Conservation (phyloP, 2,888 invertebrate species). For the Barypeithes pellucidus region DNA sequence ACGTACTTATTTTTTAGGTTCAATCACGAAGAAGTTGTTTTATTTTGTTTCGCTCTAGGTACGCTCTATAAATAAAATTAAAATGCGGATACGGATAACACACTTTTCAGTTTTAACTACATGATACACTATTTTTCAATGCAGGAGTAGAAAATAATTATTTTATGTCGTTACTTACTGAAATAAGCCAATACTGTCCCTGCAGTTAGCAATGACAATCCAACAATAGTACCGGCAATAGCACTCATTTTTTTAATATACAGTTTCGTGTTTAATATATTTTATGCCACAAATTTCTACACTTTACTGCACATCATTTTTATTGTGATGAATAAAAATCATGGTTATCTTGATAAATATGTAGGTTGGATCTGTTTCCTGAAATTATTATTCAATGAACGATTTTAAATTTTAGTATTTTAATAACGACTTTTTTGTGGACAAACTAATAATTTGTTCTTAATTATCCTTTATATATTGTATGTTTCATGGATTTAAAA, state of each 20-base stretch:
- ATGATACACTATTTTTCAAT: too few species aligned
- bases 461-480: neutral
- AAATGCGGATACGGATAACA: too few species aligned
- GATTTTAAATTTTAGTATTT: slow-evolving; percentile 2
- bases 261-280: neutral
- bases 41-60: too few species aligned
- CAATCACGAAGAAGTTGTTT: too few species aligned
- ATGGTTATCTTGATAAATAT: slow-evolving; percentile 4
- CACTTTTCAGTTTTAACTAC: too few species aligned
- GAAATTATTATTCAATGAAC: slow-evolving; percentile 17
- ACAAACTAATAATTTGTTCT: neutral
- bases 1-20: too few species aligned
- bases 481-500: neutral
- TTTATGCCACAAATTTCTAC: slow-evolving; percentile 3
- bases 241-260: slow-evolving; percentile 31
- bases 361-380: slow-evolving; percentile 22
- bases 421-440: neutral
- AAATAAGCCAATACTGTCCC: slow-evolving; percentile 30
- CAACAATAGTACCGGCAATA: slow-evolving; percentile 27
- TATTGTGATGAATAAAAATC: slow-evolving; percentile 3
- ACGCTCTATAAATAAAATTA: too few species aligned
- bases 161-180: slow-evolving; percentile 31
- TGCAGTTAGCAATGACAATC: slow-evolving; percentile 39
- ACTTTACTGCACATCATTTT: slow-evolving; percentile 18
- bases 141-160: neutral